Conservation (phyloP, 2,113 vertebrate species). For the Patagioenas fasciata region DNA sequence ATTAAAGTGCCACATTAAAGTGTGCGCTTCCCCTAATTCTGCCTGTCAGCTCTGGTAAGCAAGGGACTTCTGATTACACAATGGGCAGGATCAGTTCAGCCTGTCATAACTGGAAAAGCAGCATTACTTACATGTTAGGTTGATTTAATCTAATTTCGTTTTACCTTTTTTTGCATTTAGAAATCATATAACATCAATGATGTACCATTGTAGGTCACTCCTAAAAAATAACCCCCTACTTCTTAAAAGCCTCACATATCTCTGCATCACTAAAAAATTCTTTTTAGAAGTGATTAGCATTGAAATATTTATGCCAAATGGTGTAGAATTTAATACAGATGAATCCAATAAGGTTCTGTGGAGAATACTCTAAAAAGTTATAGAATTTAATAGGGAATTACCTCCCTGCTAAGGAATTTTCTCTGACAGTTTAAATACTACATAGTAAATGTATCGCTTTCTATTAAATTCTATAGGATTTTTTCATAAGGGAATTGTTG, state of each 20-base stretch:
- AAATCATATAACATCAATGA: background rate
- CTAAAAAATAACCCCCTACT: background rate
- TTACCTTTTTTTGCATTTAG: background rate
- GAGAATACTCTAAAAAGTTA: constrained; percentile 31
- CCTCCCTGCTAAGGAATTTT: constrained; percentile 54
- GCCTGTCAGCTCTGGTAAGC: constrained; percentile 18
- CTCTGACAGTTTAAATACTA: constrained; percentile 61
- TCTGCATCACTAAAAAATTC: background rate
- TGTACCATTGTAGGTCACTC: background rate
- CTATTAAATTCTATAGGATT: constrained; percentile 57
- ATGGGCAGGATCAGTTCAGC: background rate
- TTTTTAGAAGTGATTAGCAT: background rate
- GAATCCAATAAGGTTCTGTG: constrained; percentile 22
- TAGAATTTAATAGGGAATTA: constrained; percentile 39
- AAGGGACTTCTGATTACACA: constrained; percentile 9
- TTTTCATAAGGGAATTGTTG: constrained; percentile 56
- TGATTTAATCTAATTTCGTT: background rate
- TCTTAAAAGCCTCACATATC: background rate
- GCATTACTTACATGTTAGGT: background rate
- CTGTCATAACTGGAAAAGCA: background rate
- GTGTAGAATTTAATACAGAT: constrained; percentile 39
- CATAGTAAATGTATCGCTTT: constrained; percentile 56
- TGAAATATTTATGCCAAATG: constrained; percentile 26
- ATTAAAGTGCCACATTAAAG: constrained; percentile 2
- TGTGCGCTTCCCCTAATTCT: background rate